phyloP scores from a whole-genome alignment of 2,113 vertebrate species.

The Chloropsis cyanopogon region DNA sequence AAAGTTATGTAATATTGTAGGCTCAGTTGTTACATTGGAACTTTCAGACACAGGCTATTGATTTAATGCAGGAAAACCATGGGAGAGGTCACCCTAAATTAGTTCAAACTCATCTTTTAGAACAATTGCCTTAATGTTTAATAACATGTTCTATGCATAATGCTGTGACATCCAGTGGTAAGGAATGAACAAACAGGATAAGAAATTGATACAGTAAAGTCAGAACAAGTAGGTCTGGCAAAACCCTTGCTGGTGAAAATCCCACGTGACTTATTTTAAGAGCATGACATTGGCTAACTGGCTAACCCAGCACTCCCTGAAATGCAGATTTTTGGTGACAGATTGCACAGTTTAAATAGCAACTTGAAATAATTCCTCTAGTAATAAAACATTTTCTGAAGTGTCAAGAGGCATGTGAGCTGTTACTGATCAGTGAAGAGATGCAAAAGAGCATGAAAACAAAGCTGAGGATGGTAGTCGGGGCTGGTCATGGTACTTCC shows the following conservation, averaged over 20 bases:
- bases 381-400: neutral
- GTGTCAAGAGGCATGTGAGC: neutral
- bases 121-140: neutral
- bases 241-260: neutral
- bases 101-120: neutral
- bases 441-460: neutral
- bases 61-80: neutral
- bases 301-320: neutral
- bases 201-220: neutral
- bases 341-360: neutral
- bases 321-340: neutral
- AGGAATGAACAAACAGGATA: neutral
- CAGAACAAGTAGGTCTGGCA: neutral
- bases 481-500: neutral
- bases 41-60: neutral
- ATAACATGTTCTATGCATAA: neutral
- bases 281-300: neutral
- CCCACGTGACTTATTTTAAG: neutral
- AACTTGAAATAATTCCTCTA: neutral
- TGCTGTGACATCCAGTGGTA: neutral
- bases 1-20: neutral
- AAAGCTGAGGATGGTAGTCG: neutral
- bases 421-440: neutral
- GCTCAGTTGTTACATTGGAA: neutral
- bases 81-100: neutral